phyloP scores from a whole-genome alignment of 2,797 vertebrate genomes.

The Limnodromus scolopaceus region DNA sequence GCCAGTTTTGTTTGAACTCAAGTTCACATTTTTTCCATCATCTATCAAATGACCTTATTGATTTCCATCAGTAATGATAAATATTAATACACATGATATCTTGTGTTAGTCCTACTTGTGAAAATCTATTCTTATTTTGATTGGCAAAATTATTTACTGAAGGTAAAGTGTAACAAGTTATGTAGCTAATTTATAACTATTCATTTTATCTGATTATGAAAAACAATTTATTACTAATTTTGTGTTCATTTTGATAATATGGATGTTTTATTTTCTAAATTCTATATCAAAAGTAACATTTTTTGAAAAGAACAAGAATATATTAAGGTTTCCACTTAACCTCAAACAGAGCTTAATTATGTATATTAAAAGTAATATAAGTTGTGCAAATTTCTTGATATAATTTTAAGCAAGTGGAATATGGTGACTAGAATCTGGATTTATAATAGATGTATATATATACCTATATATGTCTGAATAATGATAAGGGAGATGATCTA shows the following conservation, averaged over 20 bases:
- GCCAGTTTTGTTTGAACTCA: neutral
- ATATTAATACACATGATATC: neutral
- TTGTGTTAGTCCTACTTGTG: neutral
- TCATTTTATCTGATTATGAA: neutral
- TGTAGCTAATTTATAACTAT: neutral
- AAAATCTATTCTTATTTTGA: neutral
- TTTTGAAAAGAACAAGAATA: neutral
- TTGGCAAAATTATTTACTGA: neutral
- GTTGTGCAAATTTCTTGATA: neutral
- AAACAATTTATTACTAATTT: neutral
- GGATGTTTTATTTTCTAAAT: neutral
- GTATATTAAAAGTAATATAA: neutral
- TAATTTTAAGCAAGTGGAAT: neutral
- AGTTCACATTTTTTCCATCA: neutral
- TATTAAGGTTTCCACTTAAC: neutral
- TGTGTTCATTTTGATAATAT: neutral
- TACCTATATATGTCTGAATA: neutral
- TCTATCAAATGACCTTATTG: neutral
- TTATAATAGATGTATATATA: neutral
- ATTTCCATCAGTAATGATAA: neutral
- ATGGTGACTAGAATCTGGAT: neutral
- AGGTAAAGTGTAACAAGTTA: neutral
- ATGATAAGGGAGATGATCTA: neutral
- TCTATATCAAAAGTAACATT: neutral
- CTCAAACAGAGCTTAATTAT: neutral